Evolutionary conservation across 2,888 invertebrate species (phyloP), one percentile per base, ranked within the genome.

Genomic region (Drosophila kambysellisi): DNA sequence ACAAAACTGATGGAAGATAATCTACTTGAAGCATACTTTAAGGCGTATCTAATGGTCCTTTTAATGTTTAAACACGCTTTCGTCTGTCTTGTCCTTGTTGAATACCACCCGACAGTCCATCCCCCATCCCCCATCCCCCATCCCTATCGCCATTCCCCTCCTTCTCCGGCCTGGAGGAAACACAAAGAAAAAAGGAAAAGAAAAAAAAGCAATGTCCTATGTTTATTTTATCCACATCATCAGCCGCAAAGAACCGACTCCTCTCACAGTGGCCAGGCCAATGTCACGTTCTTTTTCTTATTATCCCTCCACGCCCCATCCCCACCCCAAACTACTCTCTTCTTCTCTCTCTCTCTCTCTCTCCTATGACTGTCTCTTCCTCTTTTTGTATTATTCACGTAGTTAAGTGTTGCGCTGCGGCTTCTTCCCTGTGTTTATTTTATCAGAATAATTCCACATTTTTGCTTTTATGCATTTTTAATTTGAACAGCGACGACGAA

Each of bases 31-130:
- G 91, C 84, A 90, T 91, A 91, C 91, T 91, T 92, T 91, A 91
- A 91, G 92, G 91, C 91, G 91, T 90, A 90, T 91, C 91, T 91
- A 92, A 91, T 92, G 90, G 91, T 89, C 89, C 90, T 91, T 89
- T 91, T 89, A 91, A 88, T 89, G 86, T 91, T 90, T 88, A 87
- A 92, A 91, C 89, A 89, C 83, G 87, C 91, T 87, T 90, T 89
- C 89, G 74, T 82, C 79, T 83, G 65, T 67, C 74, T 69, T 80
- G 76, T 75, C 80, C 79, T 69, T 53, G 65, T 52, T 65, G 75
- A 74, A 54, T 25, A 35, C 53, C 29, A 17, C 46, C 46, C 46
- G 20, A 46, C 25, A 25, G 46, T 25, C 46, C 25, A 46, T 25
- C 20, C 61, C 30, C 35, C 60, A 17, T 52, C 25, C 41, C 41